Evolutionary conservation across 2,113 vertebrate genomes (phyloP).

Genomic region (Nymphicus hollandicus): DNA sequence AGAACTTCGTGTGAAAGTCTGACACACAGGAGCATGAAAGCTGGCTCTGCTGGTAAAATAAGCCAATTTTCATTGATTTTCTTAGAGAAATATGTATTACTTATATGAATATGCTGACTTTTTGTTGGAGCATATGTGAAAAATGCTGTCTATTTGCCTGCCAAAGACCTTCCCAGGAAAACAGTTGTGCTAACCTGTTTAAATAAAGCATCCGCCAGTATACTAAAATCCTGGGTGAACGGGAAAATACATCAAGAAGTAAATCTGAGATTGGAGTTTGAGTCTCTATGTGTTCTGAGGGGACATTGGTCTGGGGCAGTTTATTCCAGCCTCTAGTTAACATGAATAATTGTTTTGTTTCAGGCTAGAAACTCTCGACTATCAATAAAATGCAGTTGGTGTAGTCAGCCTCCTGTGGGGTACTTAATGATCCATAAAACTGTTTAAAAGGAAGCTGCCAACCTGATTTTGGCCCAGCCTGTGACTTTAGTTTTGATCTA

Average conservation of each 20-base stretch:
- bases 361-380: not conserved
- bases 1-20: not conserved
- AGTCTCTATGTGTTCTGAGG: not conserved
- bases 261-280: not conserved
- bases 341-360: conserved; percentile 41
- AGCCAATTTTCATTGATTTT: not conserved
- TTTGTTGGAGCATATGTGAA: not conserved
- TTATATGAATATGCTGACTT: not conserved
- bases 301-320: not conserved
- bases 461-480: conserved; percentile 34
- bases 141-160: not conserved
- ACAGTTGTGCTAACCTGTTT: not conserved
- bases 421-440: conserved; percentile 54
- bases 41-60: not conserved
- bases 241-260: not conserved
- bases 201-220: not conserved
- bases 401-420: conserved; percentile 4
- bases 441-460: conserved; percentile 34
- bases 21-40: not conserved
- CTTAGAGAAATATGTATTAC: not conserved
- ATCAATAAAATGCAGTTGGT: conserved; percentile 27
- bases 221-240: not conserved
- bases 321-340: conserved; percentile 14
- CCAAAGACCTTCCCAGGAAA: conserved; percentile 26
- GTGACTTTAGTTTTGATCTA: not conserved